Percentiles rank a stretch among this genome's conserved stretches.
Evolutionary conservation across 2,113 vertebrate genomes (phyloP).

Genomic region (Heterotis niloticus): DNA sequence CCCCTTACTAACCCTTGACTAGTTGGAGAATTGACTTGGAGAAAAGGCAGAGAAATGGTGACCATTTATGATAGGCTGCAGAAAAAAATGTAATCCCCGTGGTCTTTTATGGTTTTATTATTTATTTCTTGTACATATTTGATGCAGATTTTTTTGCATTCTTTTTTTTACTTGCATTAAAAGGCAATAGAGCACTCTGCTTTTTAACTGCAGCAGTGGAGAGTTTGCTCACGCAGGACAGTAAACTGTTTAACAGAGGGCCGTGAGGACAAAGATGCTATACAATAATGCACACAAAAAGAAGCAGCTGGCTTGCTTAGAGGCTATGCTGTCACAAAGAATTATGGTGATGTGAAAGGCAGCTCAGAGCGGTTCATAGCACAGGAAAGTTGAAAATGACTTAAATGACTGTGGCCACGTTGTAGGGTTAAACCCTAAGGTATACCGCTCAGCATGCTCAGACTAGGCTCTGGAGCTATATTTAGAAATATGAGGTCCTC

Average conservation of each 20-base stretch:
- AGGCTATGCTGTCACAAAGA: neutral
- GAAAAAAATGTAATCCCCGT: too few relatives aligned
- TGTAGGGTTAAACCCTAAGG: neutral
- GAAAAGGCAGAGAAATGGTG: neutral
- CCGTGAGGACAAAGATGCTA: neutral
- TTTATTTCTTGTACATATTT: too few relatives aligned
- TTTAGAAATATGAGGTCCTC: too few relatives aligned
- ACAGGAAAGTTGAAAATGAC: neutral
- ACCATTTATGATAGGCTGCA: too few relatives aligned
- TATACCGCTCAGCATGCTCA: too few relatives aligned
- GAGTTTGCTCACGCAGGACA: neutral
- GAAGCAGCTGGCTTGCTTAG: neutral
- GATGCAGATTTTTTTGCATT: neutral
- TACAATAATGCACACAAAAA: neutral
- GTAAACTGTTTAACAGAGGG: neutral
- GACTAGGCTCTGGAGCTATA: too few relatives aligned
- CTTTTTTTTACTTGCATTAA: neutral
- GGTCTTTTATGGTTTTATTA: too few relatives aligned
- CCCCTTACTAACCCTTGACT: neutral
- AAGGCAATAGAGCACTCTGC: neutral
- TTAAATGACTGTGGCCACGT: neutral
- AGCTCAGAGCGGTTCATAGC: neutral
- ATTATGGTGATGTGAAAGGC: neutral
- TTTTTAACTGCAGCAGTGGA: neutral
- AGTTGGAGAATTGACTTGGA: neutral